A percentile compares a stretch with the other conserved stretches of the same genome.
Conservation (phyloP, 2,797 vertebrate genomes). For the Rhadinocentrus ornatus region DNA sequence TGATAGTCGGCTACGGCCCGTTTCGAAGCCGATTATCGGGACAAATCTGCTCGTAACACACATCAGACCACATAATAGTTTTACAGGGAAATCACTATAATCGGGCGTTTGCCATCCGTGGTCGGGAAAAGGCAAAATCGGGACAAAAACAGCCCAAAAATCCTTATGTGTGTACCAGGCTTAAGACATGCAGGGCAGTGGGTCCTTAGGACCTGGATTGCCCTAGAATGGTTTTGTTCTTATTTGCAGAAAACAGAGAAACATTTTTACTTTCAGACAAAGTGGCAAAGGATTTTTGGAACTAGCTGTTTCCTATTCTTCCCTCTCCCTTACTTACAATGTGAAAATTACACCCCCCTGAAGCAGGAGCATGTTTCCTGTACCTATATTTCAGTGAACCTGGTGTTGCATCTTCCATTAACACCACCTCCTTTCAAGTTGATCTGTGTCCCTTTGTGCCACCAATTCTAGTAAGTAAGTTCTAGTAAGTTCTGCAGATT, state of each 20-base stretch:
- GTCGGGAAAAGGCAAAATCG: too few species aligned
- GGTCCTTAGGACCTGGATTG: too few species aligned
- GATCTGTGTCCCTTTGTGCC: constrained; percentile 9
- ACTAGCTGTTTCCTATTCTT: background rate
- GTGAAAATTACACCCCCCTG: background rate
- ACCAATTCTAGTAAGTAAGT: constrained; percentile 20
- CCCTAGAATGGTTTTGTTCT: background rate
- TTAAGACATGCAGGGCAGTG: too few species aligned
- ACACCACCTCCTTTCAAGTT: background rate
- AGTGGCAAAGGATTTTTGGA: background rate
- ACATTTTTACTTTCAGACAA: background rate
- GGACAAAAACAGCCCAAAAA: too few species aligned
- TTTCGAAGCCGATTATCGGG: too few species aligned
- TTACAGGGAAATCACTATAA: too few species aligned
- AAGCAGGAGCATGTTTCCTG: constrained; percentile 1
- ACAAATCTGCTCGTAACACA: too few species aligned
- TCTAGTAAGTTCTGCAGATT: constrained; percentile 20
- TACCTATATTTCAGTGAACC: constrained; percentile 1
- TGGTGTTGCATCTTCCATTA: background rate
- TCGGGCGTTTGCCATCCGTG: too few species aligned
- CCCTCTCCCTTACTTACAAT: background rate
- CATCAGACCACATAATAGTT: too few species aligned
- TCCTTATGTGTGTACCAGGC: too few species aligned
- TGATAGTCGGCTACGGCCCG: too few species aligned
- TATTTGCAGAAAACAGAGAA: constrained; percentile 1